Evolutionary conservation across 2,888 invertebrate genomes (phyloP).

Genomic region (Drosophila borborema): DNA sequence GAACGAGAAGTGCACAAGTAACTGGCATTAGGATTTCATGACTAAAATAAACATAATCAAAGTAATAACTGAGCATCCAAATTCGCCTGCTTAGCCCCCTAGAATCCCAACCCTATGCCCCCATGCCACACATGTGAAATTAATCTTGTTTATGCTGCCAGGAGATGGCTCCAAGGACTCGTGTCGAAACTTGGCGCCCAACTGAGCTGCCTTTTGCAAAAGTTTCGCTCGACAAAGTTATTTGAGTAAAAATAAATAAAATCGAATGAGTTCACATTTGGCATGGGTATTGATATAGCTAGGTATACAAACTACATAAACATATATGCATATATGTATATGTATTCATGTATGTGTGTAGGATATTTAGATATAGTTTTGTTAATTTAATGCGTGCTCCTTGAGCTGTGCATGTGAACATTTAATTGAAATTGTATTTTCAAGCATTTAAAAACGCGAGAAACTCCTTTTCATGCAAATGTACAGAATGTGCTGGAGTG

Average conservation of each 20-base stretch:
- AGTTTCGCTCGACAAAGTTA: conserved; percentile 52
- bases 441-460: conserved; percentile 14
- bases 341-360: not conserved
- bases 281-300: conserved; percentile 40
- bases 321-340: not conserved
- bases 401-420: conserved; percentile 59
- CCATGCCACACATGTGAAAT: conserved; percentile 73
- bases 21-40: conserved; percentile 71
- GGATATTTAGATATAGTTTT: conserved; percentile 8
- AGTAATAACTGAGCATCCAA: conserved; percentile 65
- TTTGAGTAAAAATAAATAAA: conserved; percentile 72
- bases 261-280: conserved; percentile 59
- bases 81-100: no score
- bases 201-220: conserved; percentile 47
- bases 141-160: conserved; percentile 81
- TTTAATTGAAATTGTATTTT: conserved; percentile 65
- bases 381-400: conserved; percentile 47
- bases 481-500: not conserved
- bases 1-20: conserved; percentile 73
- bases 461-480: conserved; percentile 35
- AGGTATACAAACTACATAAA: conserved; percentile 9
- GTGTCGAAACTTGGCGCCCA: conserved; percentile 69
- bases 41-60: conserved; percentile 80
- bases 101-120: not conserved
- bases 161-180: conserved; percentile 49